Conservation (phyloP, 2,797 vertebrate genomes). For the Novumbra hubbsi region DNA sequence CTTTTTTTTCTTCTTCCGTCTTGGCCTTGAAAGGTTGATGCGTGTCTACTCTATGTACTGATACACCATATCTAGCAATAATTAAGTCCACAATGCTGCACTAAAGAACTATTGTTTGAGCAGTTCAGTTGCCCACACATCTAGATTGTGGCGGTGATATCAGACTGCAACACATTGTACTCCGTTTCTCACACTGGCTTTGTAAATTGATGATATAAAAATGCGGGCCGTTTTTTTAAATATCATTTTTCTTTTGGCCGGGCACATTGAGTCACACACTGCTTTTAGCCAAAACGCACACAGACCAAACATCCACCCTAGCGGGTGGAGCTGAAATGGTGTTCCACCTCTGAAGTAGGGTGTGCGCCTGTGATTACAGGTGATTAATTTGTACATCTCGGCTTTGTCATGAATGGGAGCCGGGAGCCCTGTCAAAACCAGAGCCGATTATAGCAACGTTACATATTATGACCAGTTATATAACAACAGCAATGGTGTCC, state of each 20-base stretch:
- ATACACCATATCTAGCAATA: constrained; percentile 23
- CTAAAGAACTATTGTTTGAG: constrained; percentile 22
- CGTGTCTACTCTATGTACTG: constrained; percentile 41
- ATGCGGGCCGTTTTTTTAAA: background rate
- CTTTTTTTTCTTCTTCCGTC: too few relatives aligned
- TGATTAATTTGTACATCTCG: background rate
- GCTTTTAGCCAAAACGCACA: background rate
- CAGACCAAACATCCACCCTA: background rate
- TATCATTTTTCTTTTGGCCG: background rate
- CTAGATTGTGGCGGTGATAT: constrained; percentile 19
- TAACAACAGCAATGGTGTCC: constrained; percentile 10
- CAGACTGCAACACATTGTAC: background rate
- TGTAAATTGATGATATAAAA: background rate
- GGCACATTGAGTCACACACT: background rate
- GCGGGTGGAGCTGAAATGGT: background rate
- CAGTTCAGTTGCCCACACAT: constrained; percentile 13
- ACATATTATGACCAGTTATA: constrained; percentile 23
- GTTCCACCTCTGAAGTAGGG: background rate
- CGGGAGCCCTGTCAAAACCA: background rate
- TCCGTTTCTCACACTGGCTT: background rate
- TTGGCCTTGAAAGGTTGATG: background rate
- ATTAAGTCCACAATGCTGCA: constrained; percentile 10
- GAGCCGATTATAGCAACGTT: background rate
- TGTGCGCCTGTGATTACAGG: background rate
- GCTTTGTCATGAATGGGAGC: background rate